Evolutionary conservation across 2,797 vertebrate species (phyloP), one percentile per base, ranked within the genome.

Genomic region (Catostomus latipinnis): DNA sequence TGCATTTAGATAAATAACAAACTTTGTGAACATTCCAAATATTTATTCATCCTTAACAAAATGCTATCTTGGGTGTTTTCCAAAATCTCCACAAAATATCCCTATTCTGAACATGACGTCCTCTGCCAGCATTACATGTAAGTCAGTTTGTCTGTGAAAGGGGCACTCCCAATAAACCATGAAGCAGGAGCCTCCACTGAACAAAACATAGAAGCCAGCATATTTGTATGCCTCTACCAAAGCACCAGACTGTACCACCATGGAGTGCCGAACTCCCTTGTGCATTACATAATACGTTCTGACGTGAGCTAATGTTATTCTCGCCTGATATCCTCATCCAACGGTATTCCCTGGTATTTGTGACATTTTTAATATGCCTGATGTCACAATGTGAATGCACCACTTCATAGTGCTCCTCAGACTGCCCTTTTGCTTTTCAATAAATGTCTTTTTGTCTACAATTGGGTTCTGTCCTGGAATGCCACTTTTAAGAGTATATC

Each of bases 171-270:
- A 73, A 74, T 76, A 60, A 71, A 66, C 70, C 52, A 34, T n/a
- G 16, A 43, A 46, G 52, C 10, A n/a, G 18, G 43, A 80, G 66
- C 54, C 48, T 56, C 67, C 46, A 6, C 14, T 50, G 68, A 68
- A 53, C 61, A 56, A 75, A 53, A 67, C 52, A 57, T 52, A 56
- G 16, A 45, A 43, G 68, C 74, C 54, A n/a, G 70, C 60, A 67
- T 71, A 84, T 86, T 84, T 84, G 81, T 78, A 86, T 86, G 82
- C 52, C 66, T 84, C 71, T 56, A 80, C 63, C 76, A 57, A 82
- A 80, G 78, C 60, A 61, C 78, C 69, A 65, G 65, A 11, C 63
- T 14, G 53, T 63, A 57, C 22, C 78, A 60, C 49, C 12, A 52
- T 52, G 63, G 72, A 57, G 49, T 9, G 14, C 70, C 34, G 58